phyloP scores from a whole-genome alignment of 1,140 invertebrate species.

The Battus philenor region DNA sequence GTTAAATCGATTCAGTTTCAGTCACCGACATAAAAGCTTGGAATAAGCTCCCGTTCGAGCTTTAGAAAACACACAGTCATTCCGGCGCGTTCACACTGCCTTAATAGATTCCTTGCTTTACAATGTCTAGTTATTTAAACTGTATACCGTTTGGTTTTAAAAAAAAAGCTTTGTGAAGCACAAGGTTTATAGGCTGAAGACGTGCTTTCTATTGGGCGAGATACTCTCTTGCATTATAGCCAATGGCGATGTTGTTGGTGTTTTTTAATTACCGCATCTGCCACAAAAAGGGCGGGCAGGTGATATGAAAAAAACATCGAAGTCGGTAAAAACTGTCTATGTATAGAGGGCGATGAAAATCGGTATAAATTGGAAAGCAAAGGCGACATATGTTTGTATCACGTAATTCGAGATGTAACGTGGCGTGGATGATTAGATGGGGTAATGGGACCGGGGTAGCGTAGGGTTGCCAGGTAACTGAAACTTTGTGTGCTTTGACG shows the following conservation, averaged over 20 bases:
- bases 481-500: too few relatives aligned
- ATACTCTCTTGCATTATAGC: constrained; percentile 41
- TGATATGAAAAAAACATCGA: constrained; percentile 40
- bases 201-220: constrained; percentile 49
- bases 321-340: constrained; percentile 35
- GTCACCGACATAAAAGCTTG: constrained; percentile 39
- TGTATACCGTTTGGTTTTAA: constrained; percentile 35
- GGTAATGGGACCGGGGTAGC: constrained; percentile 5
- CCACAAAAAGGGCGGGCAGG: constrained; percentile 37
- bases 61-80: constrained; percentile 44
- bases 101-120: constrained; percentile 57
- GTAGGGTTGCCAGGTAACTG: too few relatives aligned
- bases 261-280: constrained; percentile 51
- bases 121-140: constrained; percentile 49
- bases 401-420: constrained; percentile 8
- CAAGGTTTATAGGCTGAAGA: constrained; percentile 48
- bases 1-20: constrained; percentile 33
- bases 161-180: constrained; percentile 32
- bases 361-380: constrained; percentile 50
- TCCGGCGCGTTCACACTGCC: constrained; percentile 41
- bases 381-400: constrained; percentile 11
- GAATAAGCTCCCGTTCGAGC: constrained; percentile 34
- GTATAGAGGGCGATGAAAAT: constrained; percentile 57
- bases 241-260: constrained; percentile 41
- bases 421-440: constrained; percentile 14